Conservation (phyloP, 2,113 vertebrate species). For the Anguilla rostrata region DNA sequence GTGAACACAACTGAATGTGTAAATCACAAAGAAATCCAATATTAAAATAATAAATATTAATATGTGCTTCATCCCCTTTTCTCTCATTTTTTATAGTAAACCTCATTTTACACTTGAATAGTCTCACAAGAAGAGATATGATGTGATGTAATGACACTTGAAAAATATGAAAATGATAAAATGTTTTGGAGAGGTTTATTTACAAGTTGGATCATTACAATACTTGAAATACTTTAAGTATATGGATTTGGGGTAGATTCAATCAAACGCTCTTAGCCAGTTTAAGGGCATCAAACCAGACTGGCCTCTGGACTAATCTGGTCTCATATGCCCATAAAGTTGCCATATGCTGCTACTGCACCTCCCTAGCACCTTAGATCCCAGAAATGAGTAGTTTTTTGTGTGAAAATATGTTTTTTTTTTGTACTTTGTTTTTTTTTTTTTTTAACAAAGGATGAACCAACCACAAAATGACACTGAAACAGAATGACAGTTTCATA, state of each 20-base stretch:
- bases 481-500: too few relatives aligned
- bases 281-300: too few relatives aligned
- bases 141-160: background rate
- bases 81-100: background rate
- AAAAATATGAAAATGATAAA: background rate
- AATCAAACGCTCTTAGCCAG: background rate
- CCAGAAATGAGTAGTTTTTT: too few relatives aligned
- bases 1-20: background rate
- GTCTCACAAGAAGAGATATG: background rate
- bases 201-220: background rate
- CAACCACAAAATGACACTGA: too few relatives aligned
- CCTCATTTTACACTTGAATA: conserved; percentile 3
- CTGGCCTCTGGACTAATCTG: too few relatives aligned
- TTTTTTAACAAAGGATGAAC: too few relatives aligned
- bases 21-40: background rate
- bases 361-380: too few relatives aligned
- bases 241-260: background rate
- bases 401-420: too few relatives aligned
- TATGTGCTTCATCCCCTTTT: background rate
- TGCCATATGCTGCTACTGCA: too few relatives aligned
- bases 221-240: background rate
- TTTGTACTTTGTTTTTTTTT: too few relatives aligned
- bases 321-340: too few relatives aligned
- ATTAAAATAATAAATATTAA: conserved; percentile 1
- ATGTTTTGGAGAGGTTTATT: background rate